Evolutionary conservation across 2,888 invertebrate species (phyloP).

Genomic region (Drosophila percnosoma): DNA sequence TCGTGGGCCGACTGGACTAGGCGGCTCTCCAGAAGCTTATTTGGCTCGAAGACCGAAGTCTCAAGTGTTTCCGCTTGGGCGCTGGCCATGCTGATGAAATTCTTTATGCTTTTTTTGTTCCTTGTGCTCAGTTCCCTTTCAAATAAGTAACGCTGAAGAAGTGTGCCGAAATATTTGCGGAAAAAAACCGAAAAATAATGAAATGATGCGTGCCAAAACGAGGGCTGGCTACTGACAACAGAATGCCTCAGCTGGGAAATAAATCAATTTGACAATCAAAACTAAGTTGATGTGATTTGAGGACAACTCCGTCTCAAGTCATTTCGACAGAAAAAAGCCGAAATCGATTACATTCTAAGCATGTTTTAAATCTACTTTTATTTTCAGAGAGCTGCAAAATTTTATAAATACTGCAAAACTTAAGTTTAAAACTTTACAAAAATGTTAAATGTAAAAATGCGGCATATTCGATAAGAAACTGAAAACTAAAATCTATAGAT

Average conservation of each 20-base stretch:
- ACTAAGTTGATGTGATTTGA: slow-evolving; percentile 3
- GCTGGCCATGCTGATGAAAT: slow-evolving; percentile 52
- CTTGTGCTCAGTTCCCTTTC: not conserved
- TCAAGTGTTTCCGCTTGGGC: slow-evolving; percentile 42
- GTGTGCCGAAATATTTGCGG: slow-evolving; percentile 47
- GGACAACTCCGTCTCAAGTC: not conserved
- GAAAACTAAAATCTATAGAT: slow-evolving; percentile 23
- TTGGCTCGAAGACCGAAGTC: slow-evolving; percentile 39
- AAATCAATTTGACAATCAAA: slow-evolving; percentile 16
- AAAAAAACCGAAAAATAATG: slow-evolving; percentile 59
- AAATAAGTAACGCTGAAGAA: slow-evolving; percentile 30
- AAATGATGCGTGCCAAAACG: slow-evolving; percentile 60
- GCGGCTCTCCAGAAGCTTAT: slow-evolving; percentile 34
- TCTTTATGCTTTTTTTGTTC: not conserved
- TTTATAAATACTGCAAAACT: slow-evolving; percentile 70
- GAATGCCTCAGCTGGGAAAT: slow-evolving; percentile 18
- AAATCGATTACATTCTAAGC: not conserved
- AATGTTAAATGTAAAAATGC: slow-evolving; percentile 66
- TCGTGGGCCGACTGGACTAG: slow-evolving; percentile 33
- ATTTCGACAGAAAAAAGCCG: not conserved
- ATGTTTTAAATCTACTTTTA: slow-evolving; percentile 38
- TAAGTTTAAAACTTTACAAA: slow-evolving; percentile 50
- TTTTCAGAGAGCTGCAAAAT: slow-evolving; percentile 45
- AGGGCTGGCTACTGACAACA: slow-evolving; percentile 47
- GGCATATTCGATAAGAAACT: slow-evolving; percentile 28